Evolutionary conservation across 1,140 invertebrate species (phyloP), one percentile per base, ranked within the genome.

Genomic region (Chlorops oryzae): DNA sequence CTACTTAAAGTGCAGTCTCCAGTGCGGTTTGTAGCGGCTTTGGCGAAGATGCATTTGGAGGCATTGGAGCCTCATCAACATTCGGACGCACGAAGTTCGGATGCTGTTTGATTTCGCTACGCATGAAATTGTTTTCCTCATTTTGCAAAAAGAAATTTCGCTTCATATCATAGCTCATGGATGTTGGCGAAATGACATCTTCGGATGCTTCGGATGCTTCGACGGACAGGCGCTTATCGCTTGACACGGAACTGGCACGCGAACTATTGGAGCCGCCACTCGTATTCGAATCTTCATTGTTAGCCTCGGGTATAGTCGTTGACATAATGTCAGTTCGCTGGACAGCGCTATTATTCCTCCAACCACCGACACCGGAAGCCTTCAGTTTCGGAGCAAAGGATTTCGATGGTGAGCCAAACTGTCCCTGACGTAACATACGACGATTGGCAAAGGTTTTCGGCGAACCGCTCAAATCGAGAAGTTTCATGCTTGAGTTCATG

Each of bases 291-390:
- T 86, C 84, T 75, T 86, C 85, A 57, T 80, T 81, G 61, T 82
- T 81, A 57, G 81, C 88, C 75, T 92, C 88, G n/a, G 82, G 81
- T 65, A 92, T 92, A 39, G 87, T 87, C 6, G 86, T 87, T 12
- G 87, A 88, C 53, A 91, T 78, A 17, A 90, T 87, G 60, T 90
- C 85, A 9, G 84, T 87, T 58, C 86, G 74, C 3, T 85, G 84
- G 56, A 81, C 84, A 1, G 45, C 38, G 34, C 32, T 53, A 20
- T 82, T 77, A 54, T 85, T 85, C 47, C 84, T 74, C 84, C 84
- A 86, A 13, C 78, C 77, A 3, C 83, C 84, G 45, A 84, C 78
- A 0, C 83, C 83, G 45, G 82, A 85, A 18, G 82, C 67, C n/a
- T 85, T 73, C 47, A 85, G 79, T 67, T 83, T 81, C 5, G 83